Base-by-base conservation (phyloP, 2,888 invertebrate genomes). In the Drosophila neonasuta region DNA sequence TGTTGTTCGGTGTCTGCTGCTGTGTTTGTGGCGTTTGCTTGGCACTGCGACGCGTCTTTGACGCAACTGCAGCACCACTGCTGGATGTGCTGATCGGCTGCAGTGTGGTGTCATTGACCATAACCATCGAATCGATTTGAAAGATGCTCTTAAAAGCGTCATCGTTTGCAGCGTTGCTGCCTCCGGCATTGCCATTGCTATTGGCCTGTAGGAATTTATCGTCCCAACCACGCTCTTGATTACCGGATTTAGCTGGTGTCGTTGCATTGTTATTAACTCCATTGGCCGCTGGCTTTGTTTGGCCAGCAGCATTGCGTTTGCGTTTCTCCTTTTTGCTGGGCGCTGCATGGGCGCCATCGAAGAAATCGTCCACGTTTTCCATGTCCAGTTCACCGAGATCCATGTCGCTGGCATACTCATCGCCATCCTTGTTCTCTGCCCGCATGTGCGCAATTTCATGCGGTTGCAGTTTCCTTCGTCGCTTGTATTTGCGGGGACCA, bases 401-500 rank as follows among this genome's bases (percentile, higher is more conserved):
- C 30, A 90, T 90, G 67, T 90, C 90, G 59, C 88, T 89, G 49
- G 79, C 87, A 36, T 80, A 90, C 55, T 86, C 86, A 3, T 79
- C 86, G 9, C 66, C 74, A 15, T 86, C 74, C 68, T 88, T 87
- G 39, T 84, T 71, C 57, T 88, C 89, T 17, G 79, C 79, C 7
- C 87, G 89, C 70, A 89, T 79, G 24, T 92, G 85, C 44, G 92
- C 92, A 17, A 93, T 85, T 75, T 94, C 94, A 77, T 94, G 93
- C 0, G 93, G 92, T 88, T 95, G 95, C 15, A 95, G 86, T 90
- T 96, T 96, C 77, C 96, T 93, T 57, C 96, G 92, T 0, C 96
- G 93, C 88, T 96, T 96, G 89, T 96, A 96, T 86, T 96, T 96
- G 2, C 96, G 92, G 0, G 95, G 95, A 0, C 94, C 96, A 46